phyloP scores from a whole-genome alignment of 2,888 invertebrate genomes.

The Caenorhabditis wallacei region DNA sequence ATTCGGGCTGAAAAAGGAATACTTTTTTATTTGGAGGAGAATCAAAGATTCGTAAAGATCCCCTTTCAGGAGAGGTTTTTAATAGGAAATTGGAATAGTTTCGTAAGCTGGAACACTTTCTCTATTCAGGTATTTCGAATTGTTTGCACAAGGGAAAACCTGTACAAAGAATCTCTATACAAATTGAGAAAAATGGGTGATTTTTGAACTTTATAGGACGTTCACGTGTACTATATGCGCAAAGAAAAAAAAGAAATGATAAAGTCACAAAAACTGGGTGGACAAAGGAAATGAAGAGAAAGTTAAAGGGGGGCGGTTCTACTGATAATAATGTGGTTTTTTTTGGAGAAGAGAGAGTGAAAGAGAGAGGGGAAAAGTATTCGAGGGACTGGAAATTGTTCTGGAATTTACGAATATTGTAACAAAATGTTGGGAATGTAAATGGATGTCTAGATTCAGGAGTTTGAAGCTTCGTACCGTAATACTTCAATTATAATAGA shows the following conservation, averaged over 20 bases:
- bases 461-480: too few species aligned
- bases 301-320: slow-evolving; percentile 1
- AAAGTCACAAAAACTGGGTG: slow-evolving; percentile 32
- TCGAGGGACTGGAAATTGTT: too few species aligned
- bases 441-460: too few species aligned
- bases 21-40: neutral
- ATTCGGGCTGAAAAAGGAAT: slow-evolving; percentile 58
- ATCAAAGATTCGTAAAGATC: too few species aligned
- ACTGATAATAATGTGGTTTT: slow-evolving; percentile 12
- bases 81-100: neutral
- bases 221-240: slow-evolving; percentile 17
- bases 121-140: neutral
- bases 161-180: neutral
- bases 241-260: slow-evolving; percentile 3
- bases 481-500: too few species aligned
- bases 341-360: neutral
- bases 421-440: too few species aligned
- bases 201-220: slow-evolving; percentile 22
- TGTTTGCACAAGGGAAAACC: neutral
- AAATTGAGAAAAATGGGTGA: neutral
- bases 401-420: too few species aligned
- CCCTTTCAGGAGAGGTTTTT: too few species aligned
- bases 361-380: neutral
- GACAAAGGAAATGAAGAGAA: neutral
- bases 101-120: neutral